Evolutionary conservation across 2,888 invertebrate species (phyloP), one percentile per base, ranked within the genome.

Genomic region (Mechanitis messenoides): DNA sequence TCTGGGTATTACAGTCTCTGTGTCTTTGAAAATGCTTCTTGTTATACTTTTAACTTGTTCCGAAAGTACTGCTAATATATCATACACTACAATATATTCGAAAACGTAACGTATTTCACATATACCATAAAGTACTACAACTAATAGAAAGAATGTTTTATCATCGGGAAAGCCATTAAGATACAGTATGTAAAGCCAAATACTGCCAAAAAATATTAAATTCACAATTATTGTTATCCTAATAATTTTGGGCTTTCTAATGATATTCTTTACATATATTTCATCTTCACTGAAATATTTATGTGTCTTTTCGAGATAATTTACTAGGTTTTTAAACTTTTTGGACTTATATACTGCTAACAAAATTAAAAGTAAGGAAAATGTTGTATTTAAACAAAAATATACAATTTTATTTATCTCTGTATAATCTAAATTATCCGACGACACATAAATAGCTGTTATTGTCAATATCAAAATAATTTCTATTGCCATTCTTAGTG

Each of bases 11-110:
- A 38, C 11, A n/a, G 47, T 35, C 6, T 50, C 45, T 28, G 56
- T 46, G 12, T 58, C 47, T 1, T 55, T 58, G 5, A 31, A 33
- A 33, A 64, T 59, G 53, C 67, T 71, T 54, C 72, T 63, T 3
- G 64, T 71, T 9, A 78, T 69, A 42, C 60, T 65, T 50, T 66
- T 64, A 12, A 78, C 45, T 62, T 79, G 80, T 31, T 76, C 71
- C 53, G 74, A 70, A 35, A 76, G 64, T 7, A 74, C 60, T 12
- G 56, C 66, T 1, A 79, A 60, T 54, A 75, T 62, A 47, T 63
- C 67, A 55, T 71, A 66, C 6, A 75, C 7, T 2, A 72, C 59
- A n/a, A 72, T 64, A 58, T 70, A 74, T 61, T 78, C 75, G 47
- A 62, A 45, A 9, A 53, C n/a, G 53, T 61, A 63, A 1, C 68